Conservation (phyloP, 2,797 vertebrate genomes). For the Epinephelus malabaricus region DNA sequence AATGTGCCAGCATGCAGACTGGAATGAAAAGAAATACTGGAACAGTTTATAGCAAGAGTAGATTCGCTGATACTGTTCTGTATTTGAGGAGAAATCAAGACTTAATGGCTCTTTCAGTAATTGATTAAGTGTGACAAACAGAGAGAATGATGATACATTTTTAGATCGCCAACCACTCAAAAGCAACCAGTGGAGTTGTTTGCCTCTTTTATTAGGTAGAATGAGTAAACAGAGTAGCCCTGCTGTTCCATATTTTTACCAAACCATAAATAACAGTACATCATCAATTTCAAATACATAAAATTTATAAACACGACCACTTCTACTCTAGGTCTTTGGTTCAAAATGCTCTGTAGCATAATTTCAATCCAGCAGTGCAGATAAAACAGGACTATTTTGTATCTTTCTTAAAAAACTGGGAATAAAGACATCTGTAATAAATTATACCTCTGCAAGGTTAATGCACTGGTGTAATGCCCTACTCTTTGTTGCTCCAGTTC, state of each 20-base stretch:
- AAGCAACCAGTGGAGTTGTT: constrained; percentile 14
- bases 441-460: neutral
- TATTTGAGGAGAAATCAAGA: constrained; percentile 6
- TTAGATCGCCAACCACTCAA: constrained; percentile 13
- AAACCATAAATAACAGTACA: constrained; percentile 44
- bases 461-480: neutral
- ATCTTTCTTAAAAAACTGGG: neutral
- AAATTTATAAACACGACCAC: constrained; percentile 41
- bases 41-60: constrained; percentile 12
- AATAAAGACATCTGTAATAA: constrained; percentile 16
- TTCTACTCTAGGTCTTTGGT: constrained; percentile 37
- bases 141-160: constrained; percentile 9
- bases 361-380: constrained; percentile 35
- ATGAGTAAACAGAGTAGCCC: constrained; percentile 15
- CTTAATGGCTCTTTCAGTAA: constrained; percentile 16
- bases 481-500: constrained; percentile 33
- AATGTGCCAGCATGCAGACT: constrained; percentile 35
- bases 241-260: constrained; percentile 14
- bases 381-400: constrained; percentile 41
- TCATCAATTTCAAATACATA: constrained; percentile 32
- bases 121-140: constrained; percentile 1
- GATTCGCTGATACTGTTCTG: constrained; percentile 8
- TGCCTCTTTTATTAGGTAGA: constrained; percentile 19
- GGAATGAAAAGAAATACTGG: constrained; percentile 18
- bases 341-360: constrained; percentile 51